These are phyloP conservation scores for Brienomyrus brachyistius DNA, from an alignment of 2,113 vertebrate genomes.

Conservation along the genomic window DNA sequence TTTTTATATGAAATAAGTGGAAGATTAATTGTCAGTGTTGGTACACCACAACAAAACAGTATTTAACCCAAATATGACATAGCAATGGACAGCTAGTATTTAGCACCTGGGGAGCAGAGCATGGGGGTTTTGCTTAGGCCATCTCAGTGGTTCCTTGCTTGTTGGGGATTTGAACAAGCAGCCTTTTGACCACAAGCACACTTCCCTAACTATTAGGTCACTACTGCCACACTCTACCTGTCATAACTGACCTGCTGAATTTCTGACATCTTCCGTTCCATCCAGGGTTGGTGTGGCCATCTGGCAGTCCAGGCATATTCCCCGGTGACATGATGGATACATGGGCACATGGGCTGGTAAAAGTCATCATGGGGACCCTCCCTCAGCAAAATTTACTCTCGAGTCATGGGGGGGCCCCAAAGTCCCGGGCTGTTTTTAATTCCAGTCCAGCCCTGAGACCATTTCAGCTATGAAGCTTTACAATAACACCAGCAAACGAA, in stretches of 20 bases:
- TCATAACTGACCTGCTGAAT: neutral
- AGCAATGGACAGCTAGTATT: neutral
- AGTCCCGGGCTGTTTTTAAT: neutral
- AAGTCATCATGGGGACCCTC: conserved; percentile 13
- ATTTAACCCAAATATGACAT: neutral
- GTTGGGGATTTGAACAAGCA: neutral
- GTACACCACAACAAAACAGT: neutral
- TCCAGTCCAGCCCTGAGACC: neutral
- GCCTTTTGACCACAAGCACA: neutral
- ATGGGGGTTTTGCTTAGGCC: neutral
- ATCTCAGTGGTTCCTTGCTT: neutral
- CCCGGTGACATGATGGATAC: conserved; percentile 26
- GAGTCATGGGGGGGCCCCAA: neutral
- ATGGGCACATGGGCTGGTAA: neutral
- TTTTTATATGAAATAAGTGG: neutral
- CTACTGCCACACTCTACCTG: neutral
- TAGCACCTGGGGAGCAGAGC: neutral
- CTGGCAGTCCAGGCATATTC: conserved; percentile 45
- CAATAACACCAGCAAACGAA: neutral
- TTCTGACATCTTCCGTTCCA: neutral
- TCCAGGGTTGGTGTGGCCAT: neutral
- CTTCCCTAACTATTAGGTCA: neutral
- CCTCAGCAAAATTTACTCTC: conserved; percentile 38
- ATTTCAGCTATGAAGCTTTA: neutral
- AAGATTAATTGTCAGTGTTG: neutral